Percentiles rank a stretch among this genome's conserved stretches.
These are phyloP conservation scores for Diachrysia chrysitis DNA, from an alignment of 2,888 invertebrate genomes.

Conservation along the genomic window DNA sequence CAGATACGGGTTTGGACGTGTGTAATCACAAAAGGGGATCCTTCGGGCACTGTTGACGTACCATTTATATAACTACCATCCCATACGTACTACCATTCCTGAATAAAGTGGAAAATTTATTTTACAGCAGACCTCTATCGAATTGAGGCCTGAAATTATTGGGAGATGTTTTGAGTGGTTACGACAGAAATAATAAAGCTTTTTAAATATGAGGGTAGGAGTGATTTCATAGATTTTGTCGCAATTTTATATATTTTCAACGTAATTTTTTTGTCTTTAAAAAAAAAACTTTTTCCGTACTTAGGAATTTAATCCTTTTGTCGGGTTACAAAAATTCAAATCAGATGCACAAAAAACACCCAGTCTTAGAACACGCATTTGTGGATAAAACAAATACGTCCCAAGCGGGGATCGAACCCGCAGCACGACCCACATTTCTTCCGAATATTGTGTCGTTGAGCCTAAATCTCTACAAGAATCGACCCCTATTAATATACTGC, in stretches of 20 bases:
- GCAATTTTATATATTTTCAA: background rate
- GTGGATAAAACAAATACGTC: too few species aligned
- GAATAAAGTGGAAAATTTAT: constrained; percentile 46
- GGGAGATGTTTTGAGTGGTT: constrained; percentile 11
- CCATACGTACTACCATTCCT: too few species aligned
- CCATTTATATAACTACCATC: constrained; percentile 43
- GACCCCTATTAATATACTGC: constrained; percentile 4
- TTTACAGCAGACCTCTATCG: constrained; percentile 33
- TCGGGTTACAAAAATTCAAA: too few species aligned
- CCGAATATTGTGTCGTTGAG: background rate
- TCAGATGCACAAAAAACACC: too few species aligned
- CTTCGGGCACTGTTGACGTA: constrained; percentile 37
- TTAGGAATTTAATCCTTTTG: too few species aligned
- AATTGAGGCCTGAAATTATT: constrained; percentile 37
- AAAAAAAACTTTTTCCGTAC: too few species aligned
- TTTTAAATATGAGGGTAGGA: constrained; percentile 1
- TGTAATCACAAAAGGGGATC: constrained; percentile 45
- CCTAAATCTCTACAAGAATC: background rate
- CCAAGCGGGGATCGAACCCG: too few species aligned
- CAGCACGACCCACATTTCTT: background rate
- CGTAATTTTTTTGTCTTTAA: too few species aligned
- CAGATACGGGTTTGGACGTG: constrained; percentile 29
- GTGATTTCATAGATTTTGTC: background rate
- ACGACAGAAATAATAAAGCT: constrained; percentile 7
- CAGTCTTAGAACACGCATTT: too few species aligned